These are phyloP conservation scores for Nysson spinosus DNA, from an alignment of 2,888 invertebrate species.

Conservation along the genomic window DNA sequence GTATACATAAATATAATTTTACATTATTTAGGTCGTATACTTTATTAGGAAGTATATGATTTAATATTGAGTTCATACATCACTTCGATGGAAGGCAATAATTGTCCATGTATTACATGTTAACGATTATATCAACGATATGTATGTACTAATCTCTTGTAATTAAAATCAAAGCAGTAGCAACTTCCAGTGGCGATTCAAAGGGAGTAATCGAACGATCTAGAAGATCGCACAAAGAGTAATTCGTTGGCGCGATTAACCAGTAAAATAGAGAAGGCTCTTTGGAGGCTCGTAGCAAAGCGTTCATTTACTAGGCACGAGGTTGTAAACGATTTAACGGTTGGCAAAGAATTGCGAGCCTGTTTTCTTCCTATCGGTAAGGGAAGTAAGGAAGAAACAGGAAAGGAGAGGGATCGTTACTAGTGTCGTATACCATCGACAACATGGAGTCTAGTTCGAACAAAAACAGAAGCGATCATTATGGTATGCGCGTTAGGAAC, in stretches of 20 bases:
- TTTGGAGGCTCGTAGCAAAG: slow-evolving; percentile 20
- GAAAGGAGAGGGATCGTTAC: slow-evolving; percentile 4
- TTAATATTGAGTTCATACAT: too few species aligned
- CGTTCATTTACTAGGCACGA: slow-evolving; percentile 56
- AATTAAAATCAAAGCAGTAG: too few species aligned
- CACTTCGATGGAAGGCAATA: too few species aligned
- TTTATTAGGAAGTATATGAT: too few species aligned
- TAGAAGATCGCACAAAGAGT: slow-evolving; percentile 33
- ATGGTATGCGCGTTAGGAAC: slow-evolving; percentile 59
- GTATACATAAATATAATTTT: too few species aligned
- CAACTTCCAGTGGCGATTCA: too few species aligned
- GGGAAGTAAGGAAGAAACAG: slow-evolving; percentile 1
- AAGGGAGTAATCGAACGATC: too few species aligned
- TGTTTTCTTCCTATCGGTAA: background rate
- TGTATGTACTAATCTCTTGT: too few species aligned
- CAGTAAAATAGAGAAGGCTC: slow-evolving; percentile 12
- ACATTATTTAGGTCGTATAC: too few species aligned
- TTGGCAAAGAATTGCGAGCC: slow-evolving; percentile 55
- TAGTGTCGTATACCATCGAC: slow-evolving; percentile 51
- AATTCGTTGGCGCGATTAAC: slow-evolving; percentile 30
- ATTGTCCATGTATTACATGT: too few species aligned
- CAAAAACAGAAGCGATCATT: slow-evolving; percentile 59
- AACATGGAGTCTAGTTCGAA: slow-evolving; percentile 23
- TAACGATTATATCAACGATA: too few species aligned
- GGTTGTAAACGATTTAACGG: slow-evolving; percentile 65